Evolutionary conservation across 2,113 vertebrate genomes (phyloP), one percentile per base, ranked within the genome.

Genomic region (Origma solitaria): DNA sequence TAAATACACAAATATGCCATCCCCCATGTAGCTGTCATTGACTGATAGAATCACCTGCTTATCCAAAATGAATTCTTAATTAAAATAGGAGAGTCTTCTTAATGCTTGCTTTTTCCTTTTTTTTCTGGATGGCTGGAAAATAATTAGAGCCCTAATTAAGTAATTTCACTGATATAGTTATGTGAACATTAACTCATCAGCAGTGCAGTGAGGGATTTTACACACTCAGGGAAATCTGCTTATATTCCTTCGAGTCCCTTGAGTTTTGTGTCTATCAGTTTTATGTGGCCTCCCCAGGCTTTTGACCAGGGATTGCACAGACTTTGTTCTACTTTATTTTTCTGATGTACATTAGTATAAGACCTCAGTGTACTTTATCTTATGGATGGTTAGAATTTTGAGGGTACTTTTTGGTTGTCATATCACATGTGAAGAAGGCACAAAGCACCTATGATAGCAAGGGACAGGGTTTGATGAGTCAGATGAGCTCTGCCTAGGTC

Each of bases 121-220:
- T 33, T 9, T 47, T 19, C 60, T 82, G 45, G 86, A 78, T 85
- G 38, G 62, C 31, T 92, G 71, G 58, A 90, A 92, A 94, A 54
- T 72, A 94, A 95, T 95, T 97, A 95, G 58, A 80, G 25, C 15
- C 90, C 44, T 94, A 93, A 95, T 97, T 80, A 96, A 96, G 75
- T 38, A 93, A 69, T 93, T 97, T 94, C 51, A 88, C 75, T 76
- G 82, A 92, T 81, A 71, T 35, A 86, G 50, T 90, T 97, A 83
- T 83, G 64, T 73, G 82, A 87, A 82, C 86, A 94, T 94, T 90
- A 90, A 87, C 75, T 92, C 54, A 82, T 96, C 87, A 78, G 64
- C 64, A 77, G 35, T 0, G 4, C 49, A 86, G 22, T 40, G 64
- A 88, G 54, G 38, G 64, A 58, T 86, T 91, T 86, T 80, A 64